Evolutionary conservation across 2,113 vertebrate genomes (phyloP).

Genomic region (Poeciliopsis occidentalis): DNA sequence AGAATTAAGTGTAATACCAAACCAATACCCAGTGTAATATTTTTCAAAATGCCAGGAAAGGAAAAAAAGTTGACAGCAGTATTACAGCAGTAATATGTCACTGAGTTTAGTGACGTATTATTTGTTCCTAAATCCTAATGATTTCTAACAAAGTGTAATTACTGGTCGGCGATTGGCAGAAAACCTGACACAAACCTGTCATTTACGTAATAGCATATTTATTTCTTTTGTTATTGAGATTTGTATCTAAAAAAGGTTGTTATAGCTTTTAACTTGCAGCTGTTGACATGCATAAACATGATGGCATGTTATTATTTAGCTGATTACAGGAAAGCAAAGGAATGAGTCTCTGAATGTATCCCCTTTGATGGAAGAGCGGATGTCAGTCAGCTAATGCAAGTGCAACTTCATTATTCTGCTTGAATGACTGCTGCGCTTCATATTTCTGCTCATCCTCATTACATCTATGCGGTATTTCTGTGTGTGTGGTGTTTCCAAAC

Average conservation of each 20-base stretch:
- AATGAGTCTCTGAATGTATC: not conserved
- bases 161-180: not conserved
- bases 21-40: too few relatives aligned
- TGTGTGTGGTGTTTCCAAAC: not conserved
- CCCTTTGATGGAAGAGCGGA: not conserved
- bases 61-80: too few relatives aligned
- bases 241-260: not conserved
- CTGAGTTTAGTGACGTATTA: too few relatives aligned
- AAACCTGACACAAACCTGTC: not conserved
- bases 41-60: too few relatives aligned
- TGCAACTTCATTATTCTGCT: not conserved
- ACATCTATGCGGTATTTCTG: not conserved
- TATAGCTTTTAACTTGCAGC: not conserved
- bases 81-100: too few relatives aligned
- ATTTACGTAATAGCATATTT: not conserved
- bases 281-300: not conserved
- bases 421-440: not conserved
- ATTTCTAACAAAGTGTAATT: not conserved
- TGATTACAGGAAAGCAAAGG: not conserved
- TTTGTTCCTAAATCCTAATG: too few relatives aligned
- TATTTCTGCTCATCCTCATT: not conserved
- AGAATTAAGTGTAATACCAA: too few relatives aligned
- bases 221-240: not conserved
- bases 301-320: not conserved
- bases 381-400: constrained; percentile 4